Base-by-base conservation (phyloP, 2,797 vertebrate species). In the Microtus agrestis region DNA sequence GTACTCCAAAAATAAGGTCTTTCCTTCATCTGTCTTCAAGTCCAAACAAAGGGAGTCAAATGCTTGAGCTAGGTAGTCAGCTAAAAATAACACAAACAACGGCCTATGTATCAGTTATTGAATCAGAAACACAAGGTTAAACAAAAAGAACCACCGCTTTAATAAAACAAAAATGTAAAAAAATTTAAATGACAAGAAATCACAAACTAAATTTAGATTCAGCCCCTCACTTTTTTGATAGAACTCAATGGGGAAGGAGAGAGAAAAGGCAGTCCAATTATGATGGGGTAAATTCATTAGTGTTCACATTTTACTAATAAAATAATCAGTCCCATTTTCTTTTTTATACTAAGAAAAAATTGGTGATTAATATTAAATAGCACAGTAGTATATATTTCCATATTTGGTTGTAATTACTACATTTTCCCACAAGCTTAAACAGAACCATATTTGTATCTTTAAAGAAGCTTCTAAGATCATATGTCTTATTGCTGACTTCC, bases 21-120 rank as follows among this genome's bases (percentile, higher is more conserved):
- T 99, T 74, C 99, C 99, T 96, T 99, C 99, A 95, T 99, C 99
- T 31, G 97, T 98, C 98, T 98, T 98, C 97, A 99, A 98, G 86
- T 99, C 99, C n/a, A 97, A 8, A 1, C 96, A 98, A 91, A 99
- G 98, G 31, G 98, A 98, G 95, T 98, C 98, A 97, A 99, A 98
- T 0, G 98, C 99, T 92, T 99, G 99, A 95, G 99, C 99, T 98
- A 99, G 93, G 56, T 99, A 98, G 97, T 99, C 99, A 94, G 98
- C 99, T 99, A 95, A 98, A 91, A 91, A 96, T 17, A 98, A 97
- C 31, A 67, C 3, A 95, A 88, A 89, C 29, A 87, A 89, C 82
- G 51, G 51, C 65, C 56, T 76, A 11, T 11, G 9, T 40, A 14
- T 93, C 54, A 87, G 67, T 31, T 23, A 46, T 67, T 6, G 25